phyloP scores from a whole-genome alignment of 2,888 invertebrate species.

The Euclidia mi region DNA sequence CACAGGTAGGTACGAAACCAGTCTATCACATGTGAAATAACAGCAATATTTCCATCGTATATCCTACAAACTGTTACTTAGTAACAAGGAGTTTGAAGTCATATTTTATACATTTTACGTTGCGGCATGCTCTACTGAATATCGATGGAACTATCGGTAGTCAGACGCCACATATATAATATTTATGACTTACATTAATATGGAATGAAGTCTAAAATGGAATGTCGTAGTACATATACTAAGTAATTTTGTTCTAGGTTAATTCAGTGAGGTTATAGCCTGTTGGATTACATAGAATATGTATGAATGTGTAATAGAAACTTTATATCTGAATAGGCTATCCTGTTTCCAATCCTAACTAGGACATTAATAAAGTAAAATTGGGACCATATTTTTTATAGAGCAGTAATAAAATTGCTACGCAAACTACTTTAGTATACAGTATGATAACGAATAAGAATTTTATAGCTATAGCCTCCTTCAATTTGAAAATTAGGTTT shows the following conservation, averaged over 20 bases:
- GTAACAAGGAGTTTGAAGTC: constrained; percentile 22
- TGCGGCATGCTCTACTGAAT: constrained; percentile 15
- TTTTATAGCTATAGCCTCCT: no score
- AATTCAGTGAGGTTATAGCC: constrained; percentile 1
- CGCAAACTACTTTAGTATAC: no score
- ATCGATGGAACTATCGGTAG: constrained; percentile 17
- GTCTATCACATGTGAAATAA: constrained; percentile 6
- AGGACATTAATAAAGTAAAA: no score
- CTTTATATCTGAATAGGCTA: no score
- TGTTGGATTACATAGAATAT: no score
- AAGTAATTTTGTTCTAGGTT: constrained; percentile 10
- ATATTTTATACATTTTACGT: constrained; percentile 34
- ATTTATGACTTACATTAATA: constrained; percentile 47
- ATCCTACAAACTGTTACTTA: constrained; percentile 12
- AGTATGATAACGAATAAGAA: no score
- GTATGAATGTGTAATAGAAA: no score
- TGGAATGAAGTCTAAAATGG: constrained; percentile 33
- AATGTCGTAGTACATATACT: constrained; percentile 16
- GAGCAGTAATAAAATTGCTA: no score
- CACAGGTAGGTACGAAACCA: background rate
- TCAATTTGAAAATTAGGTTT: no score
- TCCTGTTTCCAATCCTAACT: no score
- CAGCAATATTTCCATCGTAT: background rate
- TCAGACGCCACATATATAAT: constrained; percentile 33
- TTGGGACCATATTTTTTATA: no score